Conservation (phyloP, 53 echinoderm and acorn worm genomes). For the Luidia sarsii region DNA sequence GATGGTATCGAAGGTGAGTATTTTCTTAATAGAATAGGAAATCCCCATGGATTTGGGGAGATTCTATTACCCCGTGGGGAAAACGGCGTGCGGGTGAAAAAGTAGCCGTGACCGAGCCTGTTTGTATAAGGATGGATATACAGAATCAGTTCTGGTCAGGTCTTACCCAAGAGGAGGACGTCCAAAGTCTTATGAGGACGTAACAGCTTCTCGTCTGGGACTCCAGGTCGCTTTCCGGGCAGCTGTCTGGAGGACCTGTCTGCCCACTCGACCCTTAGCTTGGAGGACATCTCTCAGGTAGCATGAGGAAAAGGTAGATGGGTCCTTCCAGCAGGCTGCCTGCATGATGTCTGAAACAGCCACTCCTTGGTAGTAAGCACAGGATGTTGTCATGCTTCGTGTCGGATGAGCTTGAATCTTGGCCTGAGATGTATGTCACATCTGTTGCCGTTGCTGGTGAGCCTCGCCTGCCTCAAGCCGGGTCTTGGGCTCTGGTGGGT, state of each 20-base stretch:
- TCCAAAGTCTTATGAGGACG: not conserved
- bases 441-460: too few relatives aligned
- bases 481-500: too few relatives aligned
- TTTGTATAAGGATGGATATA: not conserved
- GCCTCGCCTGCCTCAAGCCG: too few relatives aligned
- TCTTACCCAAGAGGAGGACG: not conserved
- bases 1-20: constrained; percentile 22
- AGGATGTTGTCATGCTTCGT: constrained; percentile 42
- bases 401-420: constrained; percentile 27
- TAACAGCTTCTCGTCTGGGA: not conserved
- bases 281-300: constrained; percentile 43
- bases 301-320: constrained; percentile 43
- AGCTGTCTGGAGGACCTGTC: not conserved
- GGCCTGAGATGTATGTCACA: not conserved
- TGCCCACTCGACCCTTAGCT: not conserved
- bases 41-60: constrained; percentile 11
- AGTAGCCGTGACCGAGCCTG: not conserved
- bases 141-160: not conserved
- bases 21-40: too few relatives aligned
- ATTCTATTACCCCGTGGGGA: constrained; percentile 9
- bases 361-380: constrained; percentile 58
- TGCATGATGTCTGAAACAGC: constrained; percentile 50
- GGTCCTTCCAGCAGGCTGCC: constrained; percentile 53
- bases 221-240: not conserved
- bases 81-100: not conserved